Conservation (phyloP, 2,113 vertebrate genomes). For the Myotis brandtii region DNA sequence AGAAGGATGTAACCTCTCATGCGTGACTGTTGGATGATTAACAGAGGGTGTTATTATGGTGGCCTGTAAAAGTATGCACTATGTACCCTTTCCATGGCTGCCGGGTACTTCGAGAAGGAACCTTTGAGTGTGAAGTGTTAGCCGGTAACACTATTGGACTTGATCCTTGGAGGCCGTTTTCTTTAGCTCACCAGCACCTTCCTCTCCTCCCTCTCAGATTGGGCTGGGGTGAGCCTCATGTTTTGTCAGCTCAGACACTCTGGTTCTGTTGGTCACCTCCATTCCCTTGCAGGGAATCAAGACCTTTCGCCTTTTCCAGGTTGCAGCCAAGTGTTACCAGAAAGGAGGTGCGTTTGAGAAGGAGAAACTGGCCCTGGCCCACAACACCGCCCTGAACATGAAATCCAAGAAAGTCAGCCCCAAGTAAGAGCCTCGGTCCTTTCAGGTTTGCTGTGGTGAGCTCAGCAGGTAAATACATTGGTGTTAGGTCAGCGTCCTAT, state of each 20-base stretch:
- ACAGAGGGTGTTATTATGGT: neutral
- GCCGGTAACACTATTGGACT: neutral
- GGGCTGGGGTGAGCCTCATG: neutral
- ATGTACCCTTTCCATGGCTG: neutral
- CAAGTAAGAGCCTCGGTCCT: slow-evolving; percentile 77
- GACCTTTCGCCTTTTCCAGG: slow-evolving; percentile 80
- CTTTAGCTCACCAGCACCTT: neutral
- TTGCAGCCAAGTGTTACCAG: slow-evolving; percentile 92
- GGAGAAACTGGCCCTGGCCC: slow-evolving; percentile 88
- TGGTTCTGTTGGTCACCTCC: neutral
- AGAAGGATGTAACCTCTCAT: neutral
- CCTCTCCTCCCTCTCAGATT: neutral
- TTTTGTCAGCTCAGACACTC: neutral
- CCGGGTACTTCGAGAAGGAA: neutral
- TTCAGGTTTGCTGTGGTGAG: neutral
- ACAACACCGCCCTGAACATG: slow-evolving; percentile 87
- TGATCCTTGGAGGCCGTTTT: neutral
- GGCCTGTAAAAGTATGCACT: neutral
- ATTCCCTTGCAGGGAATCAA: neutral
- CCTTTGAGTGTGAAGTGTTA: neutral
- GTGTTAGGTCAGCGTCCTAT: neutral
- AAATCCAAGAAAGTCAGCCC: slow-evolving; percentile 86
- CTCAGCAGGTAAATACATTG: neutral
- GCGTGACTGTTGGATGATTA: neutral
- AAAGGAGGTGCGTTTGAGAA: slow-evolving; percentile 89